phyloP scores from a whole-genome alignment of 2,113 vertebrate species.

The Seriola quinqueradiata region DNA sequence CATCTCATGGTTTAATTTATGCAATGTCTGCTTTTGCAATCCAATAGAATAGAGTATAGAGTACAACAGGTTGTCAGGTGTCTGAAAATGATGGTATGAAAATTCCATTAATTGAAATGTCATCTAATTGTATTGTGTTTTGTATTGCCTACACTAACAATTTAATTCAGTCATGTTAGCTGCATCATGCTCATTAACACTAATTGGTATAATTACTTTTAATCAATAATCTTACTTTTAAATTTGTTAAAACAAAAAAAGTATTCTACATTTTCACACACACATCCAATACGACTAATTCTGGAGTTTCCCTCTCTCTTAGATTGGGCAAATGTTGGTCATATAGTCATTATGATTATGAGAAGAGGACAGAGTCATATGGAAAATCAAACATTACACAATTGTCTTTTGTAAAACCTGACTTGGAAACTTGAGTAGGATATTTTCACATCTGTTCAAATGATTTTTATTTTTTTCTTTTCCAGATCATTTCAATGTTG shows the following conservation, averaged over 20 bases:
- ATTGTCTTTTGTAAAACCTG: neutral
- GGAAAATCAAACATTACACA: neutral
- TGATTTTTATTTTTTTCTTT: neutral
- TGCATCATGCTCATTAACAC: neutral
- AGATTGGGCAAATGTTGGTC: slow-evolving; percentile 2
- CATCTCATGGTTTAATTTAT: neutral
- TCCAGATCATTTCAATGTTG: neutral
- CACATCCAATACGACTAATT: neutral
- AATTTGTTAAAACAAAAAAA: neutral
- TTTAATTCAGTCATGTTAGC: neutral
- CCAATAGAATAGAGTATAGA: no score
- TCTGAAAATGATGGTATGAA: neutral
- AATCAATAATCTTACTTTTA: neutral
- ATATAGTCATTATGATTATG: neutral
- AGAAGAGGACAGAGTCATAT: slow-evolving; percentile 1
- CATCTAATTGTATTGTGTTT: neutral
- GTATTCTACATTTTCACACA: neutral
- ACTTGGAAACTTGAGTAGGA: slow-evolving; percentile 34
- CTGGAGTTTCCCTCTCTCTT: slow-evolving; percentile 25
- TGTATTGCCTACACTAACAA: neutral
- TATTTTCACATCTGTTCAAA: neutral
- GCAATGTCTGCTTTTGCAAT: neutral
- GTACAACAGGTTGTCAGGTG: no score
- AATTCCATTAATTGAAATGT: neutral
- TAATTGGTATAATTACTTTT: neutral